A percentile compares a stretch with the other conserved stretches of the same genome.
These are phyloP conservation scores for Capreolus pygargus DNA, from an alignment of 2,113 vertebrate species.

Conservation along the genomic window DNA sequence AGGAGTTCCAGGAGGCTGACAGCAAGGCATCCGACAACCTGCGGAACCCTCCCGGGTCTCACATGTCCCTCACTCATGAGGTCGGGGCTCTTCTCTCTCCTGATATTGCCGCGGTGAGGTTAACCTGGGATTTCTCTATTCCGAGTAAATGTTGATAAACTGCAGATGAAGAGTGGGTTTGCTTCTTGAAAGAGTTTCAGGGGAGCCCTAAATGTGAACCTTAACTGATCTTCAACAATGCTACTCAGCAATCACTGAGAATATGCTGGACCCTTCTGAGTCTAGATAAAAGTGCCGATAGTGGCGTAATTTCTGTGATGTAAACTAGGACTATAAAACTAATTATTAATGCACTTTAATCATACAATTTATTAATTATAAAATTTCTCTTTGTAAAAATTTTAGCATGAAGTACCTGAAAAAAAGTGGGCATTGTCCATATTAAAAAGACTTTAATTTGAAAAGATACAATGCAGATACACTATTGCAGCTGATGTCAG, in stretches of 20 bases:
- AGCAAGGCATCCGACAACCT: background rate
- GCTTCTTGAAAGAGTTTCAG: background rate
- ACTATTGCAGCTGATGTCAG: background rate
- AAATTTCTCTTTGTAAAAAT: background rate
- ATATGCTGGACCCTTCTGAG: background rate
- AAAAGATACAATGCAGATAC: background rate
- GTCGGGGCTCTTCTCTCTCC: background rate
- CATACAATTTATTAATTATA: background rate
- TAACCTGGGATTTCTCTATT: background rate
- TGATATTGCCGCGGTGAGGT: background rate
- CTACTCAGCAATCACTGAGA: background rate
- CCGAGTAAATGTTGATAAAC: background rate
- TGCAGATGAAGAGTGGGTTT: background rate
- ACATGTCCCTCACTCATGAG: background rate
- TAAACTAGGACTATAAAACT: background rate
- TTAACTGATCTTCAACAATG: background rate
- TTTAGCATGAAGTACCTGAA: background rate
- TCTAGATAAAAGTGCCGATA: background rate
- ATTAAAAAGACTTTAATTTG: background rate
- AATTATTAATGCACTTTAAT: background rate
- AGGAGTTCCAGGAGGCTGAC: background rate
- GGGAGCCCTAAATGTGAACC: background rate
- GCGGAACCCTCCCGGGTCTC: background rate
- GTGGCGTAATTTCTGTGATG: background rate
- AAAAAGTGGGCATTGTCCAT: background rate